A percentile compares a stretch with the other conserved stretches of the same genome.
Evolutionary conservation across 92 coral and sea anemone genomes (phyloP).

Genomic region (Zoanthus sansibaricus): DNA sequence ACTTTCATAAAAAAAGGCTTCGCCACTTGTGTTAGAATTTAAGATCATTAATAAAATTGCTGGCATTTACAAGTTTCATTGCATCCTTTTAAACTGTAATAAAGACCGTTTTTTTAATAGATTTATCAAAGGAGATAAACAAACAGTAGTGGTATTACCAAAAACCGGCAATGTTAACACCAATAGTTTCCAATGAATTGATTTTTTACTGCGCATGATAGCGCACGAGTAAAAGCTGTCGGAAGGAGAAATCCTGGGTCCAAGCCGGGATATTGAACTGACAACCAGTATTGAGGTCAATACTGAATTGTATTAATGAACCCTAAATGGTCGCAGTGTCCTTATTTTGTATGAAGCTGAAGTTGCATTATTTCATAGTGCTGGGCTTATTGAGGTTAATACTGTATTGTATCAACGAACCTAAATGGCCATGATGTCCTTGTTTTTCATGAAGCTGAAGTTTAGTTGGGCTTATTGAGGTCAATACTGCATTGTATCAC

Average conservation of each 20-base stretch:
- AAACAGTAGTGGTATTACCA: too few relatives aligned
- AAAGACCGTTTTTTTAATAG: neutral
- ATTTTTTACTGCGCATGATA: neutral
- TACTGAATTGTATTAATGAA: neutral
- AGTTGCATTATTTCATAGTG: slow-evolving; percentile 91
- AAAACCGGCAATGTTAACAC: too few relatives aligned
- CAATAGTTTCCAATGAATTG: neutral
- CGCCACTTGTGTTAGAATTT: neutral
- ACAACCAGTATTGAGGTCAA: neutral
- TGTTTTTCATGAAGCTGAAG: slow-evolving; percentile 89
- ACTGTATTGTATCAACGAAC: neutral
- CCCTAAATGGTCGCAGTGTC: slow-evolving; percentile 31
- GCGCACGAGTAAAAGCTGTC: neutral
- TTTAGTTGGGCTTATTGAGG: slow-evolving; percentile 52
- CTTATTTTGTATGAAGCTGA: slow-evolving; percentile 88
- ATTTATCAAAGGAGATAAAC: too few relatives aligned
- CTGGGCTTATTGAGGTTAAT: slow-evolving; percentile 44
- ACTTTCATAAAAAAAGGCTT: neutral
- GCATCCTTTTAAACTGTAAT: neutral
- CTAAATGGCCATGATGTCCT: slow-evolving; percentile 44
- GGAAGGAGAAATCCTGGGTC: neutral
- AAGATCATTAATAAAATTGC: neutral
- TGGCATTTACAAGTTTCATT: neutral
- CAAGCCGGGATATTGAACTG: neutral
- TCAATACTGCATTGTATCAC: too few relatives aligned